Evolutionary conservation across 1,140 invertebrate genomes (phyloP).

Genomic region (Nephotettix cincticeps): DNA sequence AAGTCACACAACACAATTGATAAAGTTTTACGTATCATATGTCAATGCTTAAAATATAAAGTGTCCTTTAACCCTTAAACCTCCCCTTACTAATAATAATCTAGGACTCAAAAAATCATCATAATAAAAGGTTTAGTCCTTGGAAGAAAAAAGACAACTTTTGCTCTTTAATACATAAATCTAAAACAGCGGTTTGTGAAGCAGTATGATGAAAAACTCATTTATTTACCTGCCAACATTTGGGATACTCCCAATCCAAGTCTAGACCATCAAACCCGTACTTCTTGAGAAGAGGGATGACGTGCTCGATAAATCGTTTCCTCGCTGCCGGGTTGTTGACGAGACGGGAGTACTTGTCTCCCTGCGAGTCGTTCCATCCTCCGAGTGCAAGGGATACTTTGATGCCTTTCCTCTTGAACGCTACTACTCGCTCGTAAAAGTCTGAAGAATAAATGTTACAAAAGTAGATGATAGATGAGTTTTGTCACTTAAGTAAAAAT

Average conservation of each 20-base stretch:
- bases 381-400: constrained; percentile 83
- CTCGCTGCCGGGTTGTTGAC: constrained; percentile 73
- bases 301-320: constrained; percentile 69
- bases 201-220: no score
- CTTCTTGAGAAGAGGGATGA: constrained; percentile 73
- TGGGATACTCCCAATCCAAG: constrained; percentile 90
- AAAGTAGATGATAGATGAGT: not conserved
- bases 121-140: no score
- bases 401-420: constrained; percentile 72
- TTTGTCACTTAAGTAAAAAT: not conserved
- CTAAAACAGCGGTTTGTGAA: no score
- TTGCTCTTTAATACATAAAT: no score
- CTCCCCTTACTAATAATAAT: no score
- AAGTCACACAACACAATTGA: constrained; percentile 4
- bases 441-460: constrained; percentile 58
- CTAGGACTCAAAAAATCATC: no score
- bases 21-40: not conserved
- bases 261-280: constrained; percentile 86
- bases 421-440: constrained; percentile 80
- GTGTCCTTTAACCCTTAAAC: no score
- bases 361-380: constrained; percentile 88
- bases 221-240: constrained; percentile 88
- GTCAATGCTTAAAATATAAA: no score
- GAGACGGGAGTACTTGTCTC: constrained; percentile 79
- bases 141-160: no score